Evolutionary conservation across 64 coral and sea anemone genomes (phyloP).

Genomic region (Pocillopora verrucosa): DNA sequence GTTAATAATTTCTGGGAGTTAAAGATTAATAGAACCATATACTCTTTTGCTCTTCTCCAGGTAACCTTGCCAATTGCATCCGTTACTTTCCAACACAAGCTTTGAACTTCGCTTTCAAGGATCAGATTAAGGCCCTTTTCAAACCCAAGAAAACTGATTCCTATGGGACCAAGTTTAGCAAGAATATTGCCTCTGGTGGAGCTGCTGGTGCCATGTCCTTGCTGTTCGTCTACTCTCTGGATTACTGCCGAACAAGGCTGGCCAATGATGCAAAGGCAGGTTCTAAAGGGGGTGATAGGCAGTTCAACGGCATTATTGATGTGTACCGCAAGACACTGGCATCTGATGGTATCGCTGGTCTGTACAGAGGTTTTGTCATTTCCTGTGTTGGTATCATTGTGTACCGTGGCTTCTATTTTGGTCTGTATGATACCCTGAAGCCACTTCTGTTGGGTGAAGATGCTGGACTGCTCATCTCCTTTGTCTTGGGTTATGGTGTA

Average conservation of each 20-base stretch:
- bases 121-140: conserved; percentile 92
- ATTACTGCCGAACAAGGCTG: conserved; percentile 97
- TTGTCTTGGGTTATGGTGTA: conserved; percentile 93
- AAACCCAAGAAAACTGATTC: conserved; percentile 88
- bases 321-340: conserved; percentile 87
- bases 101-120: conserved; percentile 99
- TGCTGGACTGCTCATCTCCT: conserved; percentile 86
- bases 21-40: neutral
- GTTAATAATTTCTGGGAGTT: too few species aligned
- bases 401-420: conserved; percentile 97
- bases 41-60: conserved; percentile 32
- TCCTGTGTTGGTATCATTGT: conserved; percentile 97
- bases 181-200: conserved; percentile 95
- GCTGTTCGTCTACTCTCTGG: conserved; percentile 92
- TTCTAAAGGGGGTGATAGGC: conserved; percentile 85
- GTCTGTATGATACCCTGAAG: conserved; percentile 95
- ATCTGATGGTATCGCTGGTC: conserved; percentile 89
- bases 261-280: conserved; percentile 94
- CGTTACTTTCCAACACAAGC: conserved; percentile 98
- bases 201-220: conserved; percentile 97
- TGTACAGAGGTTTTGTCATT: conserved; percentile 96
- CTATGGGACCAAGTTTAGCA: conserved; percentile 70
- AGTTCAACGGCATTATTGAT: conserved; percentile 96
- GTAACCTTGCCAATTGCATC: conserved; percentile 98
- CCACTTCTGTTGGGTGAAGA: conserved; percentile 90